A percentile compares a stretch with the other conserved stretches of the same genome.
Conservation (phyloP, 2,113 vertebrate genomes). For the Myotis brandtii region DNA sequence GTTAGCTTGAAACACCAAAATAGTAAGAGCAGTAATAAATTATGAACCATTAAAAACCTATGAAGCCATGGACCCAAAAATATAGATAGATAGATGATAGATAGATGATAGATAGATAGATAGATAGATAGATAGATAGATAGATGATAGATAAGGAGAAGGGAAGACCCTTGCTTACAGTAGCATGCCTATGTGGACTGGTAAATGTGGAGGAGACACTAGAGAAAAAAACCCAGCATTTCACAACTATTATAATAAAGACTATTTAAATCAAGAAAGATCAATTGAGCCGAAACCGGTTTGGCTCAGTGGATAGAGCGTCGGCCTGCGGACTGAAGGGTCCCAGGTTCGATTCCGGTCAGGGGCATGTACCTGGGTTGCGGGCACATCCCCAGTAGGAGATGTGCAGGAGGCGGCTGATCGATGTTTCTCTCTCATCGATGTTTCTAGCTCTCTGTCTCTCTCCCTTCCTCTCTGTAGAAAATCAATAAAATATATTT, state of each 20-base stretch:
- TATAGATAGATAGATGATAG: background rate
- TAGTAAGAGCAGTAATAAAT: background rate
- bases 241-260: background rate
- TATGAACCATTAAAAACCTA: background rate
- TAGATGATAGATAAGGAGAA: background rate
- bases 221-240: background rate
- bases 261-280: background rate
- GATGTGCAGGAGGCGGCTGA: too few species aligned
- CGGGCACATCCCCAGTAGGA: too few species aligned
- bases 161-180: background rate
- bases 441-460: too few species aligned
- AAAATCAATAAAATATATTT: too few species aligned
- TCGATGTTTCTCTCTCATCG: too few species aligned
- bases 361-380: too few species aligned
- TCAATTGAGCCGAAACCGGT: too few species aligned
- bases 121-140: background rate
- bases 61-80: background rate
- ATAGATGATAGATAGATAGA: background rate
- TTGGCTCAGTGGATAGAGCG: too few species aligned
- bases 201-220: background rate
- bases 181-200: background rate
- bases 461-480: too few species aligned
- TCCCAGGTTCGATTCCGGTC: too few species aligned
- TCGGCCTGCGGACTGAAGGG: too few species aligned
- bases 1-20: constrained; percentile 41